phyloP scores from a whole-genome alignment of 2,113 vertebrate genomes.

The Triplophysa rosa region DNA sequence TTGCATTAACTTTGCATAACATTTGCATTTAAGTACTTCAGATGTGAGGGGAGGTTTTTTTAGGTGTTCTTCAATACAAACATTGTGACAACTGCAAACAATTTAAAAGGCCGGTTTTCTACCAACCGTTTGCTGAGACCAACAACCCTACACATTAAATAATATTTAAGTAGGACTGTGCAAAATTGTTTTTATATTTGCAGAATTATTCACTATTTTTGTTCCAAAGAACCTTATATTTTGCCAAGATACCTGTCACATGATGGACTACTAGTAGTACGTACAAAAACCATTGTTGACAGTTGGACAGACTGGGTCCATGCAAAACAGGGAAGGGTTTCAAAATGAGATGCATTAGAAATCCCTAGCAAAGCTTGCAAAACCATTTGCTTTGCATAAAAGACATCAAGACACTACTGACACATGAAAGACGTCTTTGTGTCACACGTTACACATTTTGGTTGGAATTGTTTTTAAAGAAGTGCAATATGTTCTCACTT shows the following conservation, averaged over 20 bases:
- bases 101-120: neutral
- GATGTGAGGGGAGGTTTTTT: neutral
- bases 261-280: neutral
- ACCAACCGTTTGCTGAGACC: neutral
- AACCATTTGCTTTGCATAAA: constrained; percentile 11
- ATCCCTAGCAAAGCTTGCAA: neutral
- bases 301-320: neutral
- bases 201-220: neutral
- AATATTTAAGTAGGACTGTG: neutral
- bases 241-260: neutral
- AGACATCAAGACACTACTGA: neutral
- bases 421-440: neutral
- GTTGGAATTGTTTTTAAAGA: neutral
- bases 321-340: neutral
- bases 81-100: neutral
- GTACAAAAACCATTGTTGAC: neutral
- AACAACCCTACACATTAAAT: neutral
- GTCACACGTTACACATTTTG: neutral
- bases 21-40: neutral
- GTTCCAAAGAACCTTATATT: neutral
- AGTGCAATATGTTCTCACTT: neutral
- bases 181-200: no score
- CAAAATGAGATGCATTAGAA: neutral
- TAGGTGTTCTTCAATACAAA: neutral
- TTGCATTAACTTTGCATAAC: constrained; percentile 20